These are phyloP conservation scores for Elysia crispata DNA, from an alignment of 2,888 invertebrate species.

Conservation along the genomic window DNA sequence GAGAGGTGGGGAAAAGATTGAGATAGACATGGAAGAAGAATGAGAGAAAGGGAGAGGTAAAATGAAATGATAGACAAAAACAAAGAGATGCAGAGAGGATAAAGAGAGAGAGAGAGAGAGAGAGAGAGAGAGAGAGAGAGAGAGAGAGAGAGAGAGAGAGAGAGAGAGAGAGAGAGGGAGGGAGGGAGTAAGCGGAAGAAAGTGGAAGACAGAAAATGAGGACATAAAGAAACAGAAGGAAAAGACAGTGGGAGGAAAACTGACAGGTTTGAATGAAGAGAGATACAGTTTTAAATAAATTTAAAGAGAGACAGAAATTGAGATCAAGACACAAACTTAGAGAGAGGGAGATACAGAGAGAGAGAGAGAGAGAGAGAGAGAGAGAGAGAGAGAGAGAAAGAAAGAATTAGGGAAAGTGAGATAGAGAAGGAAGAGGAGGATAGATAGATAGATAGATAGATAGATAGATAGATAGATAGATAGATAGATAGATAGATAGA, in stretches of 20 bases:
- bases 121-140: background rate
- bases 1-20: background rate
- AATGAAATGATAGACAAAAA: background rate
- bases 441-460: background rate
- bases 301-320: background rate
- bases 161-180: too few relatives aligned
- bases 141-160: too few relatives aligned
- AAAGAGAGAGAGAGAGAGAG: background rate
- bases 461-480: background rate
- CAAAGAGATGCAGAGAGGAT: background rate
- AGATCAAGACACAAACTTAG: background rate
- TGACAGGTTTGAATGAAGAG: too few relatives aligned
- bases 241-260: too few relatives aligned
- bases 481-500: too few relatives aligned
- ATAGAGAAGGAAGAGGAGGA: background rate
- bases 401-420: too few relatives aligned
- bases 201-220: too few relatives aligned
- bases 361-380: background rate
- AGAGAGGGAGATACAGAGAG: background rate
- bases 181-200: too few relatives aligned
- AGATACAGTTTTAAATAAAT: too few relatives aligned
- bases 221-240: too few relatives aligned
- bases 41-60: constrained; percentile 1
- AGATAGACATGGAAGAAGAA: background rate
- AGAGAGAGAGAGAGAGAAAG: background rate